phyloP scores from a whole-genome alignment of 2,797 vertebrate genomes.

The Catamblyrhynchus diadema region DNA sequence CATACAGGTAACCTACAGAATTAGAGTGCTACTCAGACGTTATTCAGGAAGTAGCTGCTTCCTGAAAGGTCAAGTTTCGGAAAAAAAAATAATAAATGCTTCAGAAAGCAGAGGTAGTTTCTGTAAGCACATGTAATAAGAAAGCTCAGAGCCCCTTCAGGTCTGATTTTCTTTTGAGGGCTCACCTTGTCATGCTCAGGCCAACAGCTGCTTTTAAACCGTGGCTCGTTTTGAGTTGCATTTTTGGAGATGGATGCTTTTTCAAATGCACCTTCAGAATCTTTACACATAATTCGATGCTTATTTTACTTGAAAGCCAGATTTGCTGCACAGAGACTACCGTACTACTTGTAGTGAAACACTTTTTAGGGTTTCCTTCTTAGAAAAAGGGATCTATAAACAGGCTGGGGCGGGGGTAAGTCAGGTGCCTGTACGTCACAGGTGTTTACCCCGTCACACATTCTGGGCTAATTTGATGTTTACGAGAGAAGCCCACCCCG shows the following conservation, averaged over 20 bases:
- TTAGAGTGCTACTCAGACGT: background rate
- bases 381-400: background rate
- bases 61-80: background rate
- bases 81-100: background rate
- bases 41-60: background rate
- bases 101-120: background rate
- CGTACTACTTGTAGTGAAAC: background rate
- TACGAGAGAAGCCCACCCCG: background rate
- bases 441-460: background rate
- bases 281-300: background rate
- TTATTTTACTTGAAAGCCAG: background rate
- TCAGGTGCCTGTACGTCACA: background rate
- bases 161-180: background rate
- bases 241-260: background rate
- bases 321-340: background rate
- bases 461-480: background rate
- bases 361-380: background rate
- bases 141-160: background rate
- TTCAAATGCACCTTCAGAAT: background rate
- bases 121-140: background rate
- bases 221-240: rapidly evolving
- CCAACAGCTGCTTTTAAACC: background rate
- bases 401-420: rapidly evolving
- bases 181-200: rapidly evolving
- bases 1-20: background rate